These are phyloP conservation scores for Premnoplex brunnescens DNA, from an alignment of 2,797 vertebrate species.

Conservation along the genomic window DNA sequence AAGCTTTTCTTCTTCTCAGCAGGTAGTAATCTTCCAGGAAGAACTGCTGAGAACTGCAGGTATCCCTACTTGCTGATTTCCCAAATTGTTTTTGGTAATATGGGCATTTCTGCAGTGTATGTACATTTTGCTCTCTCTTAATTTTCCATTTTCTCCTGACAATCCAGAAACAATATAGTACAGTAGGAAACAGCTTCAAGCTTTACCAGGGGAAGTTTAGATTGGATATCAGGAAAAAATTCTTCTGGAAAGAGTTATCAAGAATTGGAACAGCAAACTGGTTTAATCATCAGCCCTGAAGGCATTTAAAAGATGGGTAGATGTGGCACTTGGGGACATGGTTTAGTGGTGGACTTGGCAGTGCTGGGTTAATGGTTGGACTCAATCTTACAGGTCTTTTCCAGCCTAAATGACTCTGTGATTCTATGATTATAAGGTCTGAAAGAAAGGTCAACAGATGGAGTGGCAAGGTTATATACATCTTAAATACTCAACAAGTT, in stretches of 20 bases:
- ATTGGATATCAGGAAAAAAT: background rate
- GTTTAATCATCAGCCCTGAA: background rate
- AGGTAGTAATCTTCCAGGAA: slow-evolving; percentile 56
- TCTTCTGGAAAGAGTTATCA: background rate
- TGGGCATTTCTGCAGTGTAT: background rate
- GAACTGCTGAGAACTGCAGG: slow-evolving; percentile 50
- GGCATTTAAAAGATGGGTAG: background rate
- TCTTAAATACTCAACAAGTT: background rate
- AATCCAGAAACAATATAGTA: background rate
- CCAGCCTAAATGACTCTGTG: background rate
- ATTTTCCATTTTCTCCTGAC: background rate
- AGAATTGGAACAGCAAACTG: background rate
- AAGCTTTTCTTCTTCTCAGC: slow-evolving; percentile 44
- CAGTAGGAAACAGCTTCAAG: background rate
- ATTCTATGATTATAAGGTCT: background rate
- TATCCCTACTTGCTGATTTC: slow-evolving; percentile 36
- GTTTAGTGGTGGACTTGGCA: background rate
- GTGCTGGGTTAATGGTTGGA: background rate
- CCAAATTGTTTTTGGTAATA: slow-evolving; percentile 37
- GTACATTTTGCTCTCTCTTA: background rate
- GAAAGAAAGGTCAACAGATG: background rate
- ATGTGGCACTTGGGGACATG: background rate
- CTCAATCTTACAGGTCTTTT: background rate
- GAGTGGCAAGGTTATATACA: background rate
- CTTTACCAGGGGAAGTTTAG: background rate